Evolutionary conservation across 2,113 vertebrate species (phyloP).

Genomic region (Alaudala cheleensis): DNA sequence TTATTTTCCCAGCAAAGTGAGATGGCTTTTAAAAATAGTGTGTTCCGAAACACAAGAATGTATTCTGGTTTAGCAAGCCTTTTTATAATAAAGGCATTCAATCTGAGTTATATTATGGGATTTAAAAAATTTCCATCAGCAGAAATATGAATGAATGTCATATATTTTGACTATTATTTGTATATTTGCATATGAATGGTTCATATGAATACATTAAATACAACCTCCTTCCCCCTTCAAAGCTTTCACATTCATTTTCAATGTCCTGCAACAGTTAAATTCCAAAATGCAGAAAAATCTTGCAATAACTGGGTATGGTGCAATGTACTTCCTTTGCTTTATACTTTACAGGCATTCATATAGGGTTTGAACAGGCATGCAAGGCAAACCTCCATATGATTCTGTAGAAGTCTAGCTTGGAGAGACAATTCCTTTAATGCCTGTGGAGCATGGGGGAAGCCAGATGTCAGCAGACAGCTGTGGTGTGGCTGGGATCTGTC

Average conservation of each 20-base stretch:
- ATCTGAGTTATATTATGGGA: not conserved
- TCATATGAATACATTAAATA: not conserved
- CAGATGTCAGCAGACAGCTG: not conserved
- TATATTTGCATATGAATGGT: not conserved
- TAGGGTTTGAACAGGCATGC: not conserved
- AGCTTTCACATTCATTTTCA: not conserved
- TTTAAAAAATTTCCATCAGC: not conserved
- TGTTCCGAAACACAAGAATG: not conserved
- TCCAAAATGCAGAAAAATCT: not conserved
- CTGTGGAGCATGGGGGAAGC: not conserved
- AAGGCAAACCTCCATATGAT: not conserved
- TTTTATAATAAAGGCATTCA: not conserved
- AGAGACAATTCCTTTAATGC: not conserved
- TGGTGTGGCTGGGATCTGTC: not conserved
- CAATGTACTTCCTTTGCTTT: not conserved
- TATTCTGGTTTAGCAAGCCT: not conserved
- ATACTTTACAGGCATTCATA: not conserved
- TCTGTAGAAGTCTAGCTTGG: not conserved
- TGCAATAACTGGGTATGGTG: not conserved
- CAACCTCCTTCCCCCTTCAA: not conserved
- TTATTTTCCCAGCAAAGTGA: not conserved
- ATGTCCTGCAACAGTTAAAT: not conserved
- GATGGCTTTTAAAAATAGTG: not conserved
- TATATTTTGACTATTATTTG: not conserved
- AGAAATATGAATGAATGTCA: not conserved